Evolutionary conservation across 2,888 invertebrate species (phyloP).

Genomic region (Lasioglossum malachurum): DNA sequence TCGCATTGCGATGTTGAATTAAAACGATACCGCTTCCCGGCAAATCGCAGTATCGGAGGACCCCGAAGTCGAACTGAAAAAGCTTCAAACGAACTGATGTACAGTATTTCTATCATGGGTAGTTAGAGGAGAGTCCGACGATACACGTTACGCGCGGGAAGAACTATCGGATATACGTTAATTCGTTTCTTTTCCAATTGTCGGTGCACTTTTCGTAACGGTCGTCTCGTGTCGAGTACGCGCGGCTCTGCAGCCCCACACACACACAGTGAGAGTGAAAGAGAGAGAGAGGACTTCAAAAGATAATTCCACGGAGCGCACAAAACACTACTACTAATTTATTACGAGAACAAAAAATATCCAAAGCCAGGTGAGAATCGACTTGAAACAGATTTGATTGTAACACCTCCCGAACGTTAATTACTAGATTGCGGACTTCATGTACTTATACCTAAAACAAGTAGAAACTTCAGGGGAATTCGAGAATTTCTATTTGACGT

Average conservation of each 20-base stretch:
- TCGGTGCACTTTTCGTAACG: slow-evolving; percentile 57
- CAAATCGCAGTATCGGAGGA: slow-evolving; percentile 29
- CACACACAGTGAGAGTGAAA: not conserved
- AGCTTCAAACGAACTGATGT: slow-evolving; percentile 69
- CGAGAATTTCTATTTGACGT: not conserved
- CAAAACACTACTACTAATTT: not conserved
- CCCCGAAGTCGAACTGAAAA: slow-evolving; percentile 44
- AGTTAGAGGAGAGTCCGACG: slow-evolving; percentile 61
- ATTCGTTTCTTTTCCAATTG: slow-evolving; percentile 45
- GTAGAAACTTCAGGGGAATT: not conserved
- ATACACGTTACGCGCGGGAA: slow-evolving; percentile 47
- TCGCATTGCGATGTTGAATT: slow-evolving; percentile 54
- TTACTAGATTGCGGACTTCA: not conserved
- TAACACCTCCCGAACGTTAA: not conserved
- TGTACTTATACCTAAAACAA: not conserved
- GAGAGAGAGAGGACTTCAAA: not conserved
- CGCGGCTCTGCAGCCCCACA: slow-evolving; percentile 26
- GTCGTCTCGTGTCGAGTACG: slow-evolving; percentile 47
- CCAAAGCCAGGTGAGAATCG: not conserved
- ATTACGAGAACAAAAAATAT: not conserved
- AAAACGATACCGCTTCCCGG: slow-evolving; percentile 56
- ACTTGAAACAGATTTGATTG: not conserved
- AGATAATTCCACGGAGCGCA: not conserved
- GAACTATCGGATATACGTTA: slow-evolving; percentile 54
- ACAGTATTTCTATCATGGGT: slow-evolving; percentile 74